A percentile compares a stretch with the other conserved stretches of the same genome.
phyloP scores from a whole-genome alignment of 2,797 vertebrate species.

The Tinamus major region DNA sequence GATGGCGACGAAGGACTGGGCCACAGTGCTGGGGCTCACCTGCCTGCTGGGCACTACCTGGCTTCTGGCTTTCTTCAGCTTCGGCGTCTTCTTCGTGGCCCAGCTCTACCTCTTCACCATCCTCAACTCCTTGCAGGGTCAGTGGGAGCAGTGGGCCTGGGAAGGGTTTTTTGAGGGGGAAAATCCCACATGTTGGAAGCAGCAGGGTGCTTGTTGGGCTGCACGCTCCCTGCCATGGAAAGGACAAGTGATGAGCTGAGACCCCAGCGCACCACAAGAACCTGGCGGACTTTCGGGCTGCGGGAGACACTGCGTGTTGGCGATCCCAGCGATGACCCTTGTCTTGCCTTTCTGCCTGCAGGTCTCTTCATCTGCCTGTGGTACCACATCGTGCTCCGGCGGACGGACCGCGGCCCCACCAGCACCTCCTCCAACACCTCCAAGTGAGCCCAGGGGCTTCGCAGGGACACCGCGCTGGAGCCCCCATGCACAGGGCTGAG shows the following conservation, averaged over 20 bases:
- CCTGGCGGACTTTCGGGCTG: too few species aligned
- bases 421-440: neutral
- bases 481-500: too few species aligned
- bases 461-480: too few species aligned
- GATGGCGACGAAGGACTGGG: conserved; percentile 29
- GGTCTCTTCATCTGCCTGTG: conserved; percentile 72
- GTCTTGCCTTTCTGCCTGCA: neutral
- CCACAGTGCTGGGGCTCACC: conserved; percentile 79
- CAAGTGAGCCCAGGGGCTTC: neutral
- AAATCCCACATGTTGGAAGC: neutral
- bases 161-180: neutral
- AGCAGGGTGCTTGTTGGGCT: neutral
- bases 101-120: conserved; percentile 87
- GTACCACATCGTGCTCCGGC: conserved; percentile 19
- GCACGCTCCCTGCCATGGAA: neutral
- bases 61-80: conserved; percentile 82
- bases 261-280: neutral
- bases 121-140: conserved; percentile 85
- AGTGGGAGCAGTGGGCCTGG: rapidly evolving
- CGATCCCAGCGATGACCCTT: too few species aligned
- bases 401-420: rapidly evolving
- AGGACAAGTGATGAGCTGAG: neutral
- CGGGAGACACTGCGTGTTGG: rapidly evolving
- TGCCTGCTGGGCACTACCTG: conserved; percentile 85
- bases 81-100: conserved; percentile 67